Evolutionary conservation across 2,797 vertebrate species (phyloP).

Genomic region (Euphonia xanthogaster): DNA sequence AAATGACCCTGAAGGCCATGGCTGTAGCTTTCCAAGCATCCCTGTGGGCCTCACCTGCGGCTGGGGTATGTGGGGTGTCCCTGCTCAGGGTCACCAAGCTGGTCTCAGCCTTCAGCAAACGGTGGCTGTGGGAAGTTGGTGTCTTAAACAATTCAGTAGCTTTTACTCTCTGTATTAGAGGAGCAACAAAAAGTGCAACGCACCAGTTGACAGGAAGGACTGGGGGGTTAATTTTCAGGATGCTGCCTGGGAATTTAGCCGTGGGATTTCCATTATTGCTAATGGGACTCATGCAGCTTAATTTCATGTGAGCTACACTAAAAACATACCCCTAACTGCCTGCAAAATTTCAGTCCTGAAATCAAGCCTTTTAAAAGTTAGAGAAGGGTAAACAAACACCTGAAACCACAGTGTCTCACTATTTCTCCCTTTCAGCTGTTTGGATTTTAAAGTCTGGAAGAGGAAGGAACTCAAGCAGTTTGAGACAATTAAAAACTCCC

Average conservation of each 20-base stretch:
- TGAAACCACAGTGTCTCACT: neutral
- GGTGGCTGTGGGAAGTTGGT: fast-evolving
- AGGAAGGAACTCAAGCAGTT: neutral
- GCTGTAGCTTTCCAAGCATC: neutral
- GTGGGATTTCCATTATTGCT: conserved; percentile 64
- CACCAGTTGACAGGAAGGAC: conserved; percentile 17
- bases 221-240: conserved; percentile 67
- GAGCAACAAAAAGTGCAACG: neutral
- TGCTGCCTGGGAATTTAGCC: conserved; percentile 54
- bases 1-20: neutral
- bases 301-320: conserved; percentile 39
- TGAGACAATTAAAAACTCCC: neutral
- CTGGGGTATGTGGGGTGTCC: fast-evolving
- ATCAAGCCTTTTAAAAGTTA: conserved; percentile 50
- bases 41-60: fast-evolving
- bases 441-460: neutral
- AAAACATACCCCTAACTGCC: conserved; percentile 47
- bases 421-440: neutral
- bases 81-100: neutral
- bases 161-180: neutral
- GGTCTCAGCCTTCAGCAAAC: fast-evolving
- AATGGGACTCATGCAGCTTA: conserved; percentile 59
- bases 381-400: conserved; percentile 41
- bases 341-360: conserved; percentile 60
- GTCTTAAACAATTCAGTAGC: neutral